These are phyloP conservation scores for Oegoconia quadripuncta DNA, from an alignment of 2,888 invertebrate genomes.

Conservation along the genomic window DNA sequence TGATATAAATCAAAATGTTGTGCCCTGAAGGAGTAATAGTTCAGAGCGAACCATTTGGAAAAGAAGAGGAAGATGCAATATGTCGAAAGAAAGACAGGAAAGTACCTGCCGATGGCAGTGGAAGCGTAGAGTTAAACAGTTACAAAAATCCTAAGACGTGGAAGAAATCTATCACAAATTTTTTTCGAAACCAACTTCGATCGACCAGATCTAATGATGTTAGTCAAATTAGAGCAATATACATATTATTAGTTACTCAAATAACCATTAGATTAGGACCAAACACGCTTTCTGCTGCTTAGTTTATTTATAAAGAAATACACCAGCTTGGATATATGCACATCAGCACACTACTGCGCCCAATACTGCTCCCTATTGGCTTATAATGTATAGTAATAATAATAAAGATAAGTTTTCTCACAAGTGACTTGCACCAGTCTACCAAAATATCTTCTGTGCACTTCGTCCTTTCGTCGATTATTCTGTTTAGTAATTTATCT, in stretches of 20 bases:
- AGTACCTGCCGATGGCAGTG: constrained; percentile 44
- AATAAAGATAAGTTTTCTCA: no score
- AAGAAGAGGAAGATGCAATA: constrained; percentile 43
- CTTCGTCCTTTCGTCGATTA: neutral
- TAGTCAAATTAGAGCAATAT: constrained; percentile 25
- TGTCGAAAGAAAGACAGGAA: constrained; percentile 44
- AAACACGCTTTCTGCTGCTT: no score
- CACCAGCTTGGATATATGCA: no score
- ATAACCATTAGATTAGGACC: no score
- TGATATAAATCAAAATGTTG: constrained; percentile 47
- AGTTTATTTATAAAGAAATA: no score
- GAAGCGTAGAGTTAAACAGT: constrained; percentile 50
- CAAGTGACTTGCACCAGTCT: no score
- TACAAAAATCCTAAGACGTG: constrained; percentile 63
- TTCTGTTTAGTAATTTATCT: neutral
- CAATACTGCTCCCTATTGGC: no score
- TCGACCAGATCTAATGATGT: constrained; percentile 70
- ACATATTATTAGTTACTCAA: neutral
- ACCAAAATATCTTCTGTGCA: neutral
- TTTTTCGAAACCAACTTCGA: constrained; percentile 64
- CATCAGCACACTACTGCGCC: no score
- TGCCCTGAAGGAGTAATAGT: constrained; percentile 50
- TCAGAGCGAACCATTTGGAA: constrained; percentile 42
- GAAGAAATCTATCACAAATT: constrained; percentile 69
- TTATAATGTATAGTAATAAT: no score